Evolutionary conservation across 1,140 invertebrate species (phyloP).

Genomic region (Orchesella cincta): DNA sequence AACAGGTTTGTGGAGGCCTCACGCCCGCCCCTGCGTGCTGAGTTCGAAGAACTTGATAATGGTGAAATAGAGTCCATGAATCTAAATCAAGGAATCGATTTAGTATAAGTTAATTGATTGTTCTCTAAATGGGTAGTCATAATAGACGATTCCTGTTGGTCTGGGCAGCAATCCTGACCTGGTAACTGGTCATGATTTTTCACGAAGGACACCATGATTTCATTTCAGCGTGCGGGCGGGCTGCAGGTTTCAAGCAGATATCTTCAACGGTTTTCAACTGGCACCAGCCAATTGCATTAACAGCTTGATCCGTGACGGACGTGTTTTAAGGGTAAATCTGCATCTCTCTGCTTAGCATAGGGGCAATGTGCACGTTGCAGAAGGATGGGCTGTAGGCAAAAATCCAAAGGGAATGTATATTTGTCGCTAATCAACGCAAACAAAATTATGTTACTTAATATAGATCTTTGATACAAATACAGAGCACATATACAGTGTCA

Average conservation of each 20-base stretch:
- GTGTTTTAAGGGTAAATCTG: conserved; percentile 71
- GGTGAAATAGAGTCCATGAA: conserved; percentile 64
- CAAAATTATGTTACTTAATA: no score
- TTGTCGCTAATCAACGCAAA: conserved; percentile 58
- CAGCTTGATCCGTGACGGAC: conserved; percentile 63
- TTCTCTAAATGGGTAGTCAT: neutral
- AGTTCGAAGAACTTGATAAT: conserved; percentile 63
- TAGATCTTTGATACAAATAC: neutral
- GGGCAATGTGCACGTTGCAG: conserved; percentile 70
- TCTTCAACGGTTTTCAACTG: conserved; percentile 60
- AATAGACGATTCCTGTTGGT: neutral
- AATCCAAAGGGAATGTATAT: conserved; percentile 74
- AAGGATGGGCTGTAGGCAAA: conserved; percentile 67
- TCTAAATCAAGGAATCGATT: conserved; percentile 54
- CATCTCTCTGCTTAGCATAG: conserved; percentile 70
- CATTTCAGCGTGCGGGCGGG: conserved; percentile 57
- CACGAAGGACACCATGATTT: conserved; percentile 51
- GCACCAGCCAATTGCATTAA: conserved; percentile 72
- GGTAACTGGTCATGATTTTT: conserved; percentile 41
- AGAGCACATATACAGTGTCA: conserved; percentile 27
- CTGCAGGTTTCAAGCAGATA: conserved; percentile 52
- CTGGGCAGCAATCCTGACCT: no score
- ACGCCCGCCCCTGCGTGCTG: conserved; percentile 70
- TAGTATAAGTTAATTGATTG: neutral
- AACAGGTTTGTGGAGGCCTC: conserved; percentile 60